Evolutionary conservation across 2,797 vertebrate genomes (phyloP).

Genomic region (Xenentodon cancila): DNA sequence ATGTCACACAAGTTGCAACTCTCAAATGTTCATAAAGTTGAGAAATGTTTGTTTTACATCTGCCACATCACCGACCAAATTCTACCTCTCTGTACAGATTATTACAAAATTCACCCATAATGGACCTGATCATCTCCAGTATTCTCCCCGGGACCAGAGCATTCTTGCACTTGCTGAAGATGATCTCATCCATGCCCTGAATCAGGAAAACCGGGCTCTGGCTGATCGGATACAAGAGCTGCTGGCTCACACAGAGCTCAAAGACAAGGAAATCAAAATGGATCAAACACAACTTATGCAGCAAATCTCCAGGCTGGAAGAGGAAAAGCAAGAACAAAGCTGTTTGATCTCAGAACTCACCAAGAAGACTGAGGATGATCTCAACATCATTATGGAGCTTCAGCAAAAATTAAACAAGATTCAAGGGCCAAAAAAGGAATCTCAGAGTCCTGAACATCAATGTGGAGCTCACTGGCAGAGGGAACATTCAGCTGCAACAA

Average conservation of each 20-base stretch:
- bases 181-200: constrained; percentile 65
- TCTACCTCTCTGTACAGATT: constrained; percentile 40
- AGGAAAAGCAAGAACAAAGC: constrained; percentile 67
- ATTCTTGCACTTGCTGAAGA: constrained; percentile 32
- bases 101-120: not conserved
- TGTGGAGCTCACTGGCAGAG: constrained; percentile 12
- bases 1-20: not conserved
- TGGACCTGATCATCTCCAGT: constrained; percentile 13
- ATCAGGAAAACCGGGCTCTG: constrained; percentile 78
- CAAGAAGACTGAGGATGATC: constrained; percentile 61
- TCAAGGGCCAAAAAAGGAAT: constrained; percentile 1
- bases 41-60: not conserved
- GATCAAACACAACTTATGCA: constrained; percentile 40
- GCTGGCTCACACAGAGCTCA: constrained; percentile 61
- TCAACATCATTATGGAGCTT: constrained; percentile 62
- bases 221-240: constrained; percentile 72
- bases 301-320: constrained; percentile 45
- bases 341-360: constrained; percentile 69
- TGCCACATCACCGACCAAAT: constrained; percentile 7
- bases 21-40: not conserved
- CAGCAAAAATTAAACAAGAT: constrained; percentile 45
- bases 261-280: constrained; percentile 36
- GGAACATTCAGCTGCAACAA: not conserved
- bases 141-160: constrained; percentile 21
- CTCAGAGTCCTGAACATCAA: not conserved